Percentiles rank a stretch among this genome's conserved stretches.
phyloP scores from a whole-genome alignment of 1,140 invertebrate genomes.

The Formica exsecta region DNA sequence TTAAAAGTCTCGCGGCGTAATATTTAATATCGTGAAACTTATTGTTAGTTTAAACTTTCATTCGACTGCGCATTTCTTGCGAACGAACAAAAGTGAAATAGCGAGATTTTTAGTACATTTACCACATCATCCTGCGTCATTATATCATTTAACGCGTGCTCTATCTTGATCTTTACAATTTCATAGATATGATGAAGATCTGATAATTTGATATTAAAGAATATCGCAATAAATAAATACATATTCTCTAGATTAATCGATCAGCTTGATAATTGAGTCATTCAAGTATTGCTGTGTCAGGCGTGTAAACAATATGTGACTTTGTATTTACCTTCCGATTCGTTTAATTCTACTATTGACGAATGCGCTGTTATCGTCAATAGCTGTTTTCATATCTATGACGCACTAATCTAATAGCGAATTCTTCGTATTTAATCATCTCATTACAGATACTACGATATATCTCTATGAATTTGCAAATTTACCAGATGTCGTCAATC shows the following conservation, averaged over 20 bases:
- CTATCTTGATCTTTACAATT: background rate
- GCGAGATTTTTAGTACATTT: constrained; percentile 20
- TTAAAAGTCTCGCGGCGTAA: background rate
- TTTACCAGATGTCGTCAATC: constrained; percentile 1
- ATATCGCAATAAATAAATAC: background rate
- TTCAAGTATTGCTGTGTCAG: constrained; percentile 2
- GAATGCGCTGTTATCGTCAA: constrained; percentile 33
- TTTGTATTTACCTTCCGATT: constrained; percentile 43
- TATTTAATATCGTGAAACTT: background rate
- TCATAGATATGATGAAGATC: background rate
- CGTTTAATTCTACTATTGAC: constrained; percentile 48
- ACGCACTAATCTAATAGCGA: constrained; percentile 50
- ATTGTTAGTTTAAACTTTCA: background rate
- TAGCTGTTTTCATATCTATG: constrained; percentile 27
- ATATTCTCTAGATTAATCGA: constrained; percentile 3
- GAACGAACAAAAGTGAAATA: constrained; percentile 8
- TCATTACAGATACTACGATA: constrained; percentile 5
- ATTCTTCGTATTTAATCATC: constrained; percentile 21
- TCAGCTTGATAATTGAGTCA: constrained; percentile 32
- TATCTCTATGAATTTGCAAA: constrained; percentile 41
- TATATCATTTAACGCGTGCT: background rate
- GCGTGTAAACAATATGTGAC: constrained; percentile 36
- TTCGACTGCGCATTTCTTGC: background rate
- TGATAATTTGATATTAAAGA: constrained; percentile 1
- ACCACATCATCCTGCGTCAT: background rate